These are phyloP conservation scores for Tipula confusa DNA, from an alignment of 2,888 invertebrate genomes.

Conservation along the genomic window DNA sequence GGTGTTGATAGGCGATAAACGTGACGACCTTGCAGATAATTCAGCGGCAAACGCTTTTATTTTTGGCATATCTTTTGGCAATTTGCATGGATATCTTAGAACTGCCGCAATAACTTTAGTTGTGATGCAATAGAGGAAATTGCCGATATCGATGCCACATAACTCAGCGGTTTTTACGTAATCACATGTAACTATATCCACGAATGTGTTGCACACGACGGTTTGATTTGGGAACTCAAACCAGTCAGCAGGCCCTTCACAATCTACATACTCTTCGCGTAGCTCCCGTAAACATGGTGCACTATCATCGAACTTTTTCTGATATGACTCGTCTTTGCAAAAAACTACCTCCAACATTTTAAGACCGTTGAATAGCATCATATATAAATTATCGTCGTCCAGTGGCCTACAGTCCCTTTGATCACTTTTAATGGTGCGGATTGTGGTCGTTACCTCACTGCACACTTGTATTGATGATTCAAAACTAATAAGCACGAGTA, in stretches of 20 bases:
- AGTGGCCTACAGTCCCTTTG: conserved; percentile 47
- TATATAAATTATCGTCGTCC: conserved; percentile 50
- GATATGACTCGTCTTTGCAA: conserved; percentile 41
- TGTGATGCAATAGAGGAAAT: not conserved
- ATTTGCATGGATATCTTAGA: not conserved
- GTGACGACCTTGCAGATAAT: not conserved
- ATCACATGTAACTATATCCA: conserved; percentile 40
- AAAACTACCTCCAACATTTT: conserved; percentile 48
- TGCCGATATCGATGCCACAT: not conserved
- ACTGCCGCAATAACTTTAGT: not conserved
- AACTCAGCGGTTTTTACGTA: not conserved
- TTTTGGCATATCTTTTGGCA: not conserved
- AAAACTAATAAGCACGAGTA: conserved; percentile 47
- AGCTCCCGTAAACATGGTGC: conserved; percentile 49
- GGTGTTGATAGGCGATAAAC: not conserved
- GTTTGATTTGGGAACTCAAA: conserved; percentile 49
- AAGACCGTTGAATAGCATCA: conserved; percentile 50
- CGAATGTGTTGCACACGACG: conserved; percentile 45
- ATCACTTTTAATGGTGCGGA: conserved; percentile 47
- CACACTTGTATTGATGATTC: conserved; percentile 47
- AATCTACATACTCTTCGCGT: conserved; percentile 52
- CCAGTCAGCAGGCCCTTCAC: conserved; percentile 55
- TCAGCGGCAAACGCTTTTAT: not conserved
- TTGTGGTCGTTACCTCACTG: conserved; percentile 43
- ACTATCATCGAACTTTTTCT: conserved; percentile 38